Evolutionary conservation across 2,888 invertebrate species (phyloP).

Genomic region (Hipparchia sbordonii): DNA sequence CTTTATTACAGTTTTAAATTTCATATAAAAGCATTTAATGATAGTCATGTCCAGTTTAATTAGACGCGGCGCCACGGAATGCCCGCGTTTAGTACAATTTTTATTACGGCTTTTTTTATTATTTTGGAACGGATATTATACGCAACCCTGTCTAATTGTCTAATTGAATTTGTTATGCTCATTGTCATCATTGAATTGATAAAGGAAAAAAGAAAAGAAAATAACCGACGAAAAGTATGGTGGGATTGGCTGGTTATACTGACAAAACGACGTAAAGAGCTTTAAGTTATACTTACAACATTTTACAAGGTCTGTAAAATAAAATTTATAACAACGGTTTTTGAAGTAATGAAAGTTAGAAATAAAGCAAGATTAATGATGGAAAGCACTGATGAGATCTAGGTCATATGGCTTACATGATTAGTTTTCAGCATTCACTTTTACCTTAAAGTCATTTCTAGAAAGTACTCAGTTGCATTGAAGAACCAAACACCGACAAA

Average conservation of each 20-base stretch:
- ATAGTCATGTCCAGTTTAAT: slow-evolving; percentile 30
- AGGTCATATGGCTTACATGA: too few relatives aligned
- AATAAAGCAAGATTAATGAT: too few relatives aligned
- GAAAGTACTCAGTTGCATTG: not conserved
- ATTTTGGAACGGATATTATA: slow-evolving; percentile 20
- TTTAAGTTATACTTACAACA: not conserved
- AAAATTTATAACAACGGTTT: not conserved
- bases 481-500: not conserved
- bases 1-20: slow-evolving; percentile 24
- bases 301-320: not conserved
- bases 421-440: too few relatives aligned
- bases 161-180: slow-evolving; percentile 22
- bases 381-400: too few relatives aligned
- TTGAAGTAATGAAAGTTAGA: not conserved
- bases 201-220: not conserved
- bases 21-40: slow-evolving; percentile 28
- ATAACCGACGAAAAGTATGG: not conserved
- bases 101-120: slow-evolving; percentile 18
- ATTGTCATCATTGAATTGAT: slow-evolving; percentile 8
- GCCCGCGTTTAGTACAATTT: slow-evolving; percentile 22
- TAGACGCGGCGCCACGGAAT: slow-evolving; percentile 25
- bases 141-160: slow-evolving; percentile 10
- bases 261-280: not conserved
- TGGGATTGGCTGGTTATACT: not conserved
- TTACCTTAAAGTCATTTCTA: too few relatives aligned